Conservation (phyloP, 2,797 vertebrate species). For the Xerus rutilus region DNA sequence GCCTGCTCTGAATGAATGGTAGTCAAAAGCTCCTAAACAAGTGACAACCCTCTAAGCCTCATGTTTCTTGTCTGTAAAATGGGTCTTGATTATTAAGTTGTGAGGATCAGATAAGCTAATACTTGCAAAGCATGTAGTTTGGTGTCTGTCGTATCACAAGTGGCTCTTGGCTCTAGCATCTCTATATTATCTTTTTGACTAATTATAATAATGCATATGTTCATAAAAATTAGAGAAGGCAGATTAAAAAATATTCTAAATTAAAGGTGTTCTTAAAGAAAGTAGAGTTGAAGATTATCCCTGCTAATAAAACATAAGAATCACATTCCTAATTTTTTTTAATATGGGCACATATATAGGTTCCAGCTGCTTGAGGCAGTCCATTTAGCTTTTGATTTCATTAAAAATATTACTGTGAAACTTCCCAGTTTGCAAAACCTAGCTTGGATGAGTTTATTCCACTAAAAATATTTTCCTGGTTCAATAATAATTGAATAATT, state of each 20-base stretch:
- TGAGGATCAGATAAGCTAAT: neutral
- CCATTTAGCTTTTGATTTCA: conserved; percentile 8
- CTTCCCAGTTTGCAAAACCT: conserved; percentile 22
- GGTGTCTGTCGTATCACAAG: neutral
- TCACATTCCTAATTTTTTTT: neutral
- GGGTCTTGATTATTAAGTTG: neutral
- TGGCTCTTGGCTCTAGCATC: neutral
- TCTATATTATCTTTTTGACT: neutral
- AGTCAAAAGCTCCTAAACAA: neutral
- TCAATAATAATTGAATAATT: neutral
- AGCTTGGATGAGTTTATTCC: neutral
- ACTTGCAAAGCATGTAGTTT: neutral
- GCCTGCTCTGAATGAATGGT: neutral
- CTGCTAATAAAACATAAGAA: conserved; percentile 25
- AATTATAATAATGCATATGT: neutral
- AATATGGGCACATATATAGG: neutral
- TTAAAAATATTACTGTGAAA: neutral
- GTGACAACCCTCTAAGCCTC: neutral
- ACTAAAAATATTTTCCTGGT: conserved; percentile 41
- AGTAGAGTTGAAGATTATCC: neutral
- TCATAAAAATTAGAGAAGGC: neutral
- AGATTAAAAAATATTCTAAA: conserved; percentile 23
- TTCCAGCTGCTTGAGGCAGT: neutral
- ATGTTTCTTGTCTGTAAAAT: neutral
- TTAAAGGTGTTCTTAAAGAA: neutral